These are phyloP conservation scores for Odontophorus gujanensis DNA, from an alignment of 2,113 vertebrate genomes.

Conservation along the genomic window DNA sequence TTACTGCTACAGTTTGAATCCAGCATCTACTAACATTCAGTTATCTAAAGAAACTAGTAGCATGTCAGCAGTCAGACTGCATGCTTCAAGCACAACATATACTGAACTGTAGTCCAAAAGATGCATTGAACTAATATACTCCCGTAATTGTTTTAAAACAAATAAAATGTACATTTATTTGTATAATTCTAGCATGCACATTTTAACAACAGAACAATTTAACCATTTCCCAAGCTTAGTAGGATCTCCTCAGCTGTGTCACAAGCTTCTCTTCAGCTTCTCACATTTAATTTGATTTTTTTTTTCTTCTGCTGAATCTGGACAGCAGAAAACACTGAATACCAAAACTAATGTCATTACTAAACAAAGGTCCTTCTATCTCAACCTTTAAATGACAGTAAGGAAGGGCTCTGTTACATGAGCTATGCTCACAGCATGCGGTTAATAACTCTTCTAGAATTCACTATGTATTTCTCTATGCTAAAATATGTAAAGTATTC, in stretches of 20 bases:
- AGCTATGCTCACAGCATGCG: not conserved
- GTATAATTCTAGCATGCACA: not conserved
- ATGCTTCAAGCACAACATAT: not conserved
- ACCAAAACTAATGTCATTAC: not conserved
- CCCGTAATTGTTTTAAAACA: not conserved
- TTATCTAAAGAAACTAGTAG: not conserved
- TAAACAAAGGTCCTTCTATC: constrained; percentile 35
- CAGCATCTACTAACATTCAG: not conserved
- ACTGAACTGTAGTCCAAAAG: not conserved
- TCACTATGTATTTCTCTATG: constrained; percentile 37
- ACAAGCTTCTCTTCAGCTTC: not conserved
- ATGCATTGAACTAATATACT: not conserved
- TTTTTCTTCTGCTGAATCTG: not conserved
- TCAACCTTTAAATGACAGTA: constrained; percentile 15
- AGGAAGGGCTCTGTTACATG: constrained; percentile 38
- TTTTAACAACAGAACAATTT: not conserved
- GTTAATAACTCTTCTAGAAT: constrained; percentile 33
- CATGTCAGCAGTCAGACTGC: not conserved
- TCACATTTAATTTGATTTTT: not conserved
- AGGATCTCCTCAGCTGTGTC: not conserved
- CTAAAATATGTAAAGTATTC: constrained; percentile 66
- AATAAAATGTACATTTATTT: not conserved
- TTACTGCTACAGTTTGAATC: not conserved
- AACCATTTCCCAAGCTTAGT: not conserved
- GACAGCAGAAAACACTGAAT: constrained; percentile 29